Evolutionary conservation across 2,113 vertebrate genomes (phyloP).

Genomic region (Daphoenositta chrysoptera): DNA sequence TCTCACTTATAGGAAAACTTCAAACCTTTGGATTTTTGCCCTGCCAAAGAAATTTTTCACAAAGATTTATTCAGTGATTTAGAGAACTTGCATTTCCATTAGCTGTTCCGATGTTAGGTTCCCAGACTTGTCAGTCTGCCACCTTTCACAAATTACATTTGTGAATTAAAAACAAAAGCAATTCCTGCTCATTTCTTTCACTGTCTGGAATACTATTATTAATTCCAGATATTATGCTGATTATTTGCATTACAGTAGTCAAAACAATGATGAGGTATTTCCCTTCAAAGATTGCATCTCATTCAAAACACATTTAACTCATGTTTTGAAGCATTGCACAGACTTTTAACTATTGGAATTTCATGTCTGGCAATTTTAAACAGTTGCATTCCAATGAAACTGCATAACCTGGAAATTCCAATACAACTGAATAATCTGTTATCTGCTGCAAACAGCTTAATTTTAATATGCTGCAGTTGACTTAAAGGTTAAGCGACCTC

Average conservation of each 20-base stretch:
- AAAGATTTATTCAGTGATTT: background rate
- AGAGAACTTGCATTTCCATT: background rate
- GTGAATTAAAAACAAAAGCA: slow-evolving; percentile 38
- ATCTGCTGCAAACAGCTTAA: slow-evolving; percentile 53
- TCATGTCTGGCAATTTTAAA: background rate
- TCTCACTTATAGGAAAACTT: background rate
- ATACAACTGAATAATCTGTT: slow-evolving; percentile 17
- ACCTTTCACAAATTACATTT: slow-evolving; percentile 22
- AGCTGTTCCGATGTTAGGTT: background rate
- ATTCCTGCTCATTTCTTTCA: slow-evolving; percentile 23
- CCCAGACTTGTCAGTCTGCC: slow-evolving; percentile 7
- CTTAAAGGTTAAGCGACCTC: slow-evolving; percentile 67
- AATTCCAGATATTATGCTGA: slow-evolving; percentile 59
- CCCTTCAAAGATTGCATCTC: slow-evolving; percentile 32
- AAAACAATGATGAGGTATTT: slow-evolving; percentile 65
- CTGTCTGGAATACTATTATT: slow-evolving; percentile 38
- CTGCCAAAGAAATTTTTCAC: slow-evolving; percentile 12
- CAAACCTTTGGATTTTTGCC: background rate
- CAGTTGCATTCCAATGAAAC: slow-evolving; percentile 16
- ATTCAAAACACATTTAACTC: slow-evolving; percentile 41
- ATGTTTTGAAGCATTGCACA: background rate
- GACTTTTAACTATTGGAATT: slow-evolving; percentile 1
- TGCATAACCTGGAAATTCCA: slow-evolving; percentile 51
- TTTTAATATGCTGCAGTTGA: slow-evolving; percentile 62
- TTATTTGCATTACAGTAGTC: slow-evolving; percentile 47